phyloP scores from a whole-genome alignment of 2,888 invertebrate species.

The Cryptocheilus praepositus region DNA sequence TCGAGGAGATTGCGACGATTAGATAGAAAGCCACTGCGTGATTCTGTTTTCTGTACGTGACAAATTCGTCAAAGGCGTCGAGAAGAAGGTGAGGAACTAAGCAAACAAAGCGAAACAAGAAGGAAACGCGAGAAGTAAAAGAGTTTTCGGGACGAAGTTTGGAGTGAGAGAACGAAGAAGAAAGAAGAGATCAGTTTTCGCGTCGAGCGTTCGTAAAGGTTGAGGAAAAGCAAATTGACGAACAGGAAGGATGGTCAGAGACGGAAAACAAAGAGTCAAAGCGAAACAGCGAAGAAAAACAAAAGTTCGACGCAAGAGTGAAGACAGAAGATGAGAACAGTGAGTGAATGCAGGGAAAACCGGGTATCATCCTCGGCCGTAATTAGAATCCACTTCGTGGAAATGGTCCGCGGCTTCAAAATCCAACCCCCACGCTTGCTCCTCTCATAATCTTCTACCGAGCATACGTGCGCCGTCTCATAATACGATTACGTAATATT shows the following conservation, averaged over 20 bases:
- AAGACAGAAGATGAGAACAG: constrained; percentile 4
- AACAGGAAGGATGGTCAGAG: constrained; percentile 16
- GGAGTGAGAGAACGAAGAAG: neutral
- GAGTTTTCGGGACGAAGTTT: constrained; percentile 1
- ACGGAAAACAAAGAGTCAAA: no score
- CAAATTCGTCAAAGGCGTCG: constrained; percentile 20
- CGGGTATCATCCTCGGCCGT: constrained; percentile 54
- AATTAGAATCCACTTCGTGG: constrained; percentile 66
- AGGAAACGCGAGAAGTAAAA: neutral
- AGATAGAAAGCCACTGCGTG: neutral
- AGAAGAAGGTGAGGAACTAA: constrained; percentile 7
- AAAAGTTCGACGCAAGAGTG: neutral
- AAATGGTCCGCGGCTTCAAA: constrained; percentile 55
- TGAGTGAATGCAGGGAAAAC: constrained; percentile 43
- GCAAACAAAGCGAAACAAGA: constrained; percentile 16
- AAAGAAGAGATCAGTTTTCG: no score
- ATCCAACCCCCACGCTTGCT: neutral
- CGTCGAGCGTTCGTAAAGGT: constrained; percentile 16
- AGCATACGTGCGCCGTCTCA: constrained; percentile 26
- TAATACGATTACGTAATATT: constrained; percentile 51
- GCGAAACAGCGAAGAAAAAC: neutral
- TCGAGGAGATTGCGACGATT: neutral
- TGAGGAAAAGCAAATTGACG: constrained; percentile 15
- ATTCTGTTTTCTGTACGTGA: neutral
- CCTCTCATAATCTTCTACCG: constrained; percentile 23